Conservation (phyloP, 1,140 invertebrate genomes). For the Lycorma delicatula region DNA sequence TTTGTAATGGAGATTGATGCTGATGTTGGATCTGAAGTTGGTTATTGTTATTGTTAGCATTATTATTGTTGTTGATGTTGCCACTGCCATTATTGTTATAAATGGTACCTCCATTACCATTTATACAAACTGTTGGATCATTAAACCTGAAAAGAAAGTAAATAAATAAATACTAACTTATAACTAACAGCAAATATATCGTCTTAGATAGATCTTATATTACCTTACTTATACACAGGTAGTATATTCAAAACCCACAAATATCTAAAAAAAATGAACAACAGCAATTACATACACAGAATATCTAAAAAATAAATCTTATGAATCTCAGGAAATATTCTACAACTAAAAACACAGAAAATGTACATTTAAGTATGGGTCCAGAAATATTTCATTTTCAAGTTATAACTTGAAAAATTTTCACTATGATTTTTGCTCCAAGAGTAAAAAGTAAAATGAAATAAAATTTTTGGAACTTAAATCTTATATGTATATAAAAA, state of each 20-base stretch:
- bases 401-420: too few species aligned
- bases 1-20: not conserved
- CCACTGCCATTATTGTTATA: constrained; percentile 10
- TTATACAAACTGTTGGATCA: constrained; percentile 35
- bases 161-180: not conserved
- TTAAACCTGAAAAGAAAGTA: constrained; percentile 32
- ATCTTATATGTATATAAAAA: too few species aligned
- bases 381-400: too few species aligned
- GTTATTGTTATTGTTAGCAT: constrained; percentile 12
- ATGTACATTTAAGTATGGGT: too few species aligned
- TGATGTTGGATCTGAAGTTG: constrained; percentile 5
- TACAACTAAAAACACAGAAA: not conserved
- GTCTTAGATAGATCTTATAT: not conserved
- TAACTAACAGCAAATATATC: not conserved
- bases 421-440: too few species aligned
- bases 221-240: not conserved
- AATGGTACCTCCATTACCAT: constrained; percentile 7
- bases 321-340: not conserved
- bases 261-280: not conserved
- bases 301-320: constrained; percentile 1
- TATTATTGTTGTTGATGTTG: constrained; percentile 20
- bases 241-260: not conserved
- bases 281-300: not conserved
- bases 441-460: too few species aligned
- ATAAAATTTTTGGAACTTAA: too few species aligned